A percentile compares a stretch with the other conserved stretches of the same genome.
Evolutionary conservation across 2,797 vertebrate species (phyloP).

Genomic region (Poecilia picta): DNA sequence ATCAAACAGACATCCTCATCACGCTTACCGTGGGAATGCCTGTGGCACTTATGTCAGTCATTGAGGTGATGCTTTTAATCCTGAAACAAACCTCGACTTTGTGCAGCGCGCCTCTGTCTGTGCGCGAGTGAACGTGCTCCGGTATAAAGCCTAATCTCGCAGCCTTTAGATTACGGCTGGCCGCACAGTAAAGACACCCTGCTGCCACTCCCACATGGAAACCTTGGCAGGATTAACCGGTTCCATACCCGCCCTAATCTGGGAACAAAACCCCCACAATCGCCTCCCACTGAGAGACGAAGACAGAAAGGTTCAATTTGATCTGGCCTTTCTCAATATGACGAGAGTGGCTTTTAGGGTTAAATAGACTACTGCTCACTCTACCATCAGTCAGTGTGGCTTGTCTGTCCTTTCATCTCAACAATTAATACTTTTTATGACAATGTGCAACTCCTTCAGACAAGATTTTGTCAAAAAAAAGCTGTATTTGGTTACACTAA

Average conservation of each 20-base stretch:
- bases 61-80: conserved; percentile 79
- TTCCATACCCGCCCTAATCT: conserved; percentile 81
- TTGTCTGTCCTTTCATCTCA: conserved; percentile 51
- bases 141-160: conserved; percentile 68
- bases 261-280: conserved; percentile 79
- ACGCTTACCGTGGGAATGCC: conserved; percentile 83
- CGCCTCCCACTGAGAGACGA: conserved; percentile 67
- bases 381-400: conserved; percentile 60
- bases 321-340: conserved; percentile 60
- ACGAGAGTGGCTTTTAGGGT: conserved; percentile 72
- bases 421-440: conserved; percentile 47
- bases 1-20: conserved; percentile 37
- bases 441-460: conserved; percentile 16
- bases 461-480: conserved; percentile 8
- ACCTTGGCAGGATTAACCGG: conserved; percentile 80
- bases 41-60: conserved; percentile 73
- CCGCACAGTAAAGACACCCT: conserved; percentile 80
- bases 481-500: conserved; percentile 7
- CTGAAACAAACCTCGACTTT: conserved; percentile 77
- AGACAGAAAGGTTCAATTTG: conserved; percentile 73
- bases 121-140: conserved; percentile 59
- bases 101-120: conserved; percentile 59
- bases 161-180: conserved; percentile 80
- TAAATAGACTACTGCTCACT: conserved; percentile 70
- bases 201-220: conserved; percentile 77